Percentiles rank a stretch among this genome's conserved stretches.
Conservation (phyloP, 64 coral and sea anemone genomes). For the Pocillopora verrucosa region DNA sequence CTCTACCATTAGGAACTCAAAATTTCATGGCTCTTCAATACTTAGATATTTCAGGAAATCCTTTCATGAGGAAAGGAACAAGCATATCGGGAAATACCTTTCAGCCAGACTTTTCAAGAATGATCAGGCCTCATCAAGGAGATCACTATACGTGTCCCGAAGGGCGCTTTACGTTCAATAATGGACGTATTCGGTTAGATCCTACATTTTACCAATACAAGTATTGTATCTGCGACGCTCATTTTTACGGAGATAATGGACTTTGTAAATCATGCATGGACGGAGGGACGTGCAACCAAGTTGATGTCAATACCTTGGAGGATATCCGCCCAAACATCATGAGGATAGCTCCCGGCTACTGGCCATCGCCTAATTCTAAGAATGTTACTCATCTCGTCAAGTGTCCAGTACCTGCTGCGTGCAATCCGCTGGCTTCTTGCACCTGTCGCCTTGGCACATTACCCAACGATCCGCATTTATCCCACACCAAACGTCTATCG, state of each 20-base stretch:
- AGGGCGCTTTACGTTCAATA: slow-evolving; percentile 23
- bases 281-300: not conserved
- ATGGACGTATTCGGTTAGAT: slow-evolving; percentile 18
- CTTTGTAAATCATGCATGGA: slow-evolving; percentile 22
- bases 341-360: slow-evolving; percentile 21
- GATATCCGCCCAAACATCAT: slow-evolving; percentile 11
- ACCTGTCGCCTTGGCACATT: not conserved
- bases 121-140: not conserved
- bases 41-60: slow-evolving; percentile 57
- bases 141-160: slow-evolving; percentile 37
- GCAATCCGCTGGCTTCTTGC: not conserved
- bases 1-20: slow-evolving; percentile 8
- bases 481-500: not conserved
- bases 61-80: not conserved
- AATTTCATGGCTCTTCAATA: slow-evolving; percentile 21
- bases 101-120: slow-evolving; percentile 26
- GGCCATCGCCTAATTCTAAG: slow-evolving; percentile 40
- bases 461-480: not conserved
- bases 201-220: slow-evolving; percentile 38
- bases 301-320: no score
- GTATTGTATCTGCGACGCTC: slow-evolving; percentile 32
- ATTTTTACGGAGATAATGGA: slow-evolving; percentile 27
- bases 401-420: not conserved
- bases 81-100: not conserved
- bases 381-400: slow-evolving; percentile 35